A percentile compares a stretch with the other conserved stretches of the same genome.
Conservation (phyloP, 2,888 invertebrate species). For the Bembecia ichneumoniformis region DNA sequence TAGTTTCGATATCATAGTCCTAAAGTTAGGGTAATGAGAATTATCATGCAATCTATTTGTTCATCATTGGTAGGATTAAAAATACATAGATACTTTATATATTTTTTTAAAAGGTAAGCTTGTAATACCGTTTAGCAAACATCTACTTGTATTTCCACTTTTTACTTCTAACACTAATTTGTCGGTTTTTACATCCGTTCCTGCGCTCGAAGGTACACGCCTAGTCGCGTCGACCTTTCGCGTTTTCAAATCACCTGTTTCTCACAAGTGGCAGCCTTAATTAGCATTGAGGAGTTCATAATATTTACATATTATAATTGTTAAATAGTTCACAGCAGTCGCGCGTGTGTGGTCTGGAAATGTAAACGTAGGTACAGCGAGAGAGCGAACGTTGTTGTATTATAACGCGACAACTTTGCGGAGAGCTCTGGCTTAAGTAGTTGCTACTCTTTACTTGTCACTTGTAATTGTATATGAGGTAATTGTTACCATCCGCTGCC, state of each 20-base stretch:
- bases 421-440: neutral
- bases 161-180: neutral
- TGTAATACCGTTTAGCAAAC: too few species aligned
- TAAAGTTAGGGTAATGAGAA: too few species aligned
- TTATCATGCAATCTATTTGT: too few species aligned
- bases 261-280: neutral
- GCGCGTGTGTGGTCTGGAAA: constrained; percentile 6
- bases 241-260: neutral
- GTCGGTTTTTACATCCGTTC: neutral
- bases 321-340: neutral
- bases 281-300: neutral
- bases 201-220: neutral
- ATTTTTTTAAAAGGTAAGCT: too few species aligned
- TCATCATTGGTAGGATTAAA: too few species aligned
- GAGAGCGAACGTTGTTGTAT: constrained; percentile 6
- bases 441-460: constrained; percentile 1
- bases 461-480: neutral
- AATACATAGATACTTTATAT: too few species aligned
- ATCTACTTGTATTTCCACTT: too few species aligned
- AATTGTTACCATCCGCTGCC: neutral
- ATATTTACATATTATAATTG: neutral
- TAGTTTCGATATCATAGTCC: too few species aligned
- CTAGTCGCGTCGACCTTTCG: neutral
- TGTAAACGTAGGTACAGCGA: constrained; percentile 6
- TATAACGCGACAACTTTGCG: neutral